A percentile compares a stretch with the other conserved stretches of the same genome.
These are phyloP conservation scores for Canis aureus DNA, from an alignment of 2,113 vertebrate species.

Conservation along the genomic window DNA sequence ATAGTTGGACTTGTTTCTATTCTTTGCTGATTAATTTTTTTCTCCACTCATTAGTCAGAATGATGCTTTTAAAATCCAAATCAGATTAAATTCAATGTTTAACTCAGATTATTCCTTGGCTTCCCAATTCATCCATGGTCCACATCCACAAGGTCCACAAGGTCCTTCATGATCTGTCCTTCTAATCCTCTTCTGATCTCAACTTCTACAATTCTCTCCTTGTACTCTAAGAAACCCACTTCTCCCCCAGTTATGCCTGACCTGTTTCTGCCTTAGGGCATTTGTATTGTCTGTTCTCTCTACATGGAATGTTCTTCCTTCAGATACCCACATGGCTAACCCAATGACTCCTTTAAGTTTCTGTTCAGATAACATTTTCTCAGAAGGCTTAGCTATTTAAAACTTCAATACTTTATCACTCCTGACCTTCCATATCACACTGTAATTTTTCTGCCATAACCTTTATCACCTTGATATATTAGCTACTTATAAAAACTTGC, in stretches of 20 bases:
- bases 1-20: background rate
- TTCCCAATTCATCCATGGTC: background rate
- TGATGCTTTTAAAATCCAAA: background rate
- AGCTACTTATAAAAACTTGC: background rate
- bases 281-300: background rate
- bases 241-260: background rate
- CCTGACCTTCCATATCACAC: background rate
- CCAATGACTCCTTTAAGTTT: background rate
- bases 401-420: background rate
- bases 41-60: background rate
- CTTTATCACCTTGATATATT: background rate
- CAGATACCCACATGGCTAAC: background rate
- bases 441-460: background rate
- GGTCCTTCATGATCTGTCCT: rapidly evolving
- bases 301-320: background rate
- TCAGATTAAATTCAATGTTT: background rate
- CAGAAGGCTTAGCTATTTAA: background rate
- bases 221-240: background rate
- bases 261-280: background rate
- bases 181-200: background rate
- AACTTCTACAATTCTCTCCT: background rate
- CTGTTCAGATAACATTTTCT: background rate
- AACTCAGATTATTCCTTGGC: background rate
- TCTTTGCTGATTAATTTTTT: background rate
- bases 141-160: background rate